Base-by-base conservation (phyloP, 2,888 invertebrate species). In the Amaurobius ferox region DNA sequence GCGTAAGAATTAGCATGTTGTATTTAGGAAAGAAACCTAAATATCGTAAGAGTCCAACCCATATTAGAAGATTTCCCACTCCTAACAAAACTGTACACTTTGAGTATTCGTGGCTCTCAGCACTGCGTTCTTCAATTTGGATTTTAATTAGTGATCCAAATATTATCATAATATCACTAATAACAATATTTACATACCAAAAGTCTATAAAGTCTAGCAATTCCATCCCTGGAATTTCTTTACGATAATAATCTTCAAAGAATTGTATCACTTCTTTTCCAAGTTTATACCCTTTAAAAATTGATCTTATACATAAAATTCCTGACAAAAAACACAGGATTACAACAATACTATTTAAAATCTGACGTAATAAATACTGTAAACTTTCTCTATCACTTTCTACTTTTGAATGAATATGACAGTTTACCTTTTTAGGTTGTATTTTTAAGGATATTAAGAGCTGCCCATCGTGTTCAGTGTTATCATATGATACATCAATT, bases 11-110 rank as follows among this genome's bases (percentile, higher is more conserved):
- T 0, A 99, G 95, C 77, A 99, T 92, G 93, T 99, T 99, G 92
- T 99, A 99, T 0, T 98, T 98, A 91, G 96, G 95, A 92, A 99
- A 99, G 92, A 99, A 99, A 28, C 98, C 98, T 30, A 99, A 93
- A 91, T 99, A 99, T 76, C 99, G 93, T 19, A 99, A 93, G 0
- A 99, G 96, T 35, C 99, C 99, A 90, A 98, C 96, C 98, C 99
- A 99, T 0, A 98, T 98, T 0, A 99, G 93, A 88, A 99, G 93
- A 91, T 97, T 98, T 5, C 99, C 99, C 11, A 96, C 94, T 1
- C 99, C 99, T 19, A 99, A 93, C 90, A 98, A 95, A 32, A 99
- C 93, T 66, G 98, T 98, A 91, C 98, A 98, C 0, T 96, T 93
- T 91, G 98, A 97, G 96, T 98, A 99, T 88, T 97, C 95, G 90